Evolutionary conservation across 2,888 invertebrate genomes (phyloP).

Genomic region (Epsilonema sp.): DNA sequence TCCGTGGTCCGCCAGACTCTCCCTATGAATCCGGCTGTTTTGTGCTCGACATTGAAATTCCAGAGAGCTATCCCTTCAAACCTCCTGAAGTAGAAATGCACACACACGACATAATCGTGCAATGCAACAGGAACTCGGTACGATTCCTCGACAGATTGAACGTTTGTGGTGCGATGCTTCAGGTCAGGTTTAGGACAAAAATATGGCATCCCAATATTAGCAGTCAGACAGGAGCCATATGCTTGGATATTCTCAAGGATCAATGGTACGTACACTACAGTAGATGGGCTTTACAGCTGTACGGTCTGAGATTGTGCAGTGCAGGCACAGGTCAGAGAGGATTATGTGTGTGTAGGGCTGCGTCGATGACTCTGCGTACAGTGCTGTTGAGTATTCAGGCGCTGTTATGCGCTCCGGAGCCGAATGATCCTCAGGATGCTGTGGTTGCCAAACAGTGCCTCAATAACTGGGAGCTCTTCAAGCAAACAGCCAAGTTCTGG

Average conservation of each 20-base stretch:
- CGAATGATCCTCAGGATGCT: slow-evolving; percentile 46
- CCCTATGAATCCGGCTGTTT: slow-evolving; percentile 93
- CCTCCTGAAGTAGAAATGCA: slow-evolving; percentile 72
- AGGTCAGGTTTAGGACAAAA: slow-evolving; percentile 88
- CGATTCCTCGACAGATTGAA: too few relatives aligned
- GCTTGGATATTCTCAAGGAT: slow-evolving; percentile 83
- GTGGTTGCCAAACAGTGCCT: slow-evolving; percentile 93
- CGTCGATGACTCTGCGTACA: slow-evolving; percentile 88
- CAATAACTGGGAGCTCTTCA: slow-evolving; percentile 63
- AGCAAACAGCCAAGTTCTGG: slow-evolving; percentile 81
- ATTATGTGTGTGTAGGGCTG: slow-evolving; percentile 47
- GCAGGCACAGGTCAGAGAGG: not conserved
- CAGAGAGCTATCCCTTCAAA: slow-evolving; percentile 96
- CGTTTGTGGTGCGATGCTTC: too few relatives aligned
- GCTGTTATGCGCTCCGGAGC: slow-evolving; percentile 44
- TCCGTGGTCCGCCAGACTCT: slow-evolving; percentile 92
- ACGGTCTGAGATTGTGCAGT: not conserved
- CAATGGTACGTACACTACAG: slow-evolving; percentile 32
- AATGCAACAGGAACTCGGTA: too few relatives aligned
- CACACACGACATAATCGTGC: too few relatives aligned
- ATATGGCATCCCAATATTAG: slow-evolving; percentile 99
- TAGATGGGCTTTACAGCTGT: not conserved
- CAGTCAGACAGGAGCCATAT: slow-evolving; percentile 83
- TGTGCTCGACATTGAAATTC: slow-evolving; percentile 82
- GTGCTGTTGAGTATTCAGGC: slow-evolving; percentile 88